Percentiles rank a stretch among this genome's conserved stretches.
Conservation (phyloP, 2,888 invertebrate genomes). For the Apantesis nais region DNA sequence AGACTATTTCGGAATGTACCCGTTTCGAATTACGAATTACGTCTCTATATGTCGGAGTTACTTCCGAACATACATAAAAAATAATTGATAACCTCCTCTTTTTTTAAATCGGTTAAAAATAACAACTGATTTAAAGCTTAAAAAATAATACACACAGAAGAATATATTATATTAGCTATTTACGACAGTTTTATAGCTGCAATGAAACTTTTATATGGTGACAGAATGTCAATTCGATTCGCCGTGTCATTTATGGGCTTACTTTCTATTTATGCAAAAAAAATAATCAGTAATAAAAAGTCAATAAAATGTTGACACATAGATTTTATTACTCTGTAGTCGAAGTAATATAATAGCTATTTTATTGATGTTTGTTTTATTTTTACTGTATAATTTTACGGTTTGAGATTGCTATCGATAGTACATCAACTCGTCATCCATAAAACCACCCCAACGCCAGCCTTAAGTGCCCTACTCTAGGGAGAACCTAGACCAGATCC, state of each 20-base stretch:
- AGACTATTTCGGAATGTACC: too few relatives aligned
- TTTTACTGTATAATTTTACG: neutral
- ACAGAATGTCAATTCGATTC: conserved; percentile 2
- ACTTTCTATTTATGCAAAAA: conserved; percentile 4
- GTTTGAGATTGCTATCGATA: too few relatives aligned
- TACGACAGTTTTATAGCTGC: neutral
- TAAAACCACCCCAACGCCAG: too few relatives aligned
- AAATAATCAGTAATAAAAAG: neutral
- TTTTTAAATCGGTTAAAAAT: too few relatives aligned
- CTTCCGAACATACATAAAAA: too few relatives aligned
- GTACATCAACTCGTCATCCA: too few relatives aligned
- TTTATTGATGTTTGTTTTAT: neutral
- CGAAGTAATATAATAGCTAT: neutral
- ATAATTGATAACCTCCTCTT: too few relatives aligned
- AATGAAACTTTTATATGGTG: neutral
- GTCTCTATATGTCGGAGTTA: too few relatives aligned
- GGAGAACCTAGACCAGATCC: too few relatives aligned
- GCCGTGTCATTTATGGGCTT: neutral
- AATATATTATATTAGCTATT: neutral
- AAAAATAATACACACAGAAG: conserved; percentile 24
- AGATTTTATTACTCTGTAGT: neutral
- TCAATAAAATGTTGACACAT: neutral
- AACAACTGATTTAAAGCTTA: too few relatives aligned
- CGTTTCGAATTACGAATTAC: too few relatives aligned
- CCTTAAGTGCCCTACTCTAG: too few relatives aligned